Evolutionary conservation across 2,113 vertebrate species (phyloP), one percentile per base, ranked within the genome.

Genomic region (Vicugna pacos): DNA sequence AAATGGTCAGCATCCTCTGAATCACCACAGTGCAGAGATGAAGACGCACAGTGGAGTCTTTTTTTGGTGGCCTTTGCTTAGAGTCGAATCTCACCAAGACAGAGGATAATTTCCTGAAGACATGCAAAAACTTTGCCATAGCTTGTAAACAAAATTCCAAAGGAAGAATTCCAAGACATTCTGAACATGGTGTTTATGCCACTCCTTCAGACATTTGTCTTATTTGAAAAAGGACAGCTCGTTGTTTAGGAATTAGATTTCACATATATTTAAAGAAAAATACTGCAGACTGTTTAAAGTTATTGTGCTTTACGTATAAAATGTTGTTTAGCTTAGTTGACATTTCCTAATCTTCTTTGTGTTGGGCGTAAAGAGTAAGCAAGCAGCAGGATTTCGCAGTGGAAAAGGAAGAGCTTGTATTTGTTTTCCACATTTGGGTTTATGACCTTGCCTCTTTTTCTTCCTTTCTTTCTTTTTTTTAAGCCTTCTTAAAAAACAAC

Each of bases 141-240:
- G 15, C 17, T 42, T 85, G 48, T 42, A 54, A 60, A 89, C 89
- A 91, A 91, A 90, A 96, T 75, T 46, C 79, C 65, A 38, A 14
- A 93, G 24, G 20, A 56, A 72, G 72, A 76, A 32, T 86, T 48
- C 38, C 22, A 16, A 80, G 58, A 54, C 65, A 20, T 91, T 65
- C 70, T 48, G 72, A 93, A n/a, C 4, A 8, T 12, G 6, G 32
- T 12, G 8, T 94, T 89, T 28, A 65, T 83, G 14, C 28, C 64
- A 64, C 52, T 86, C 46, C 70, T 32, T 75, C 54, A 91, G 52
- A 85, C 0, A 70, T 38, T 84, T 86, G 81, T 80, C n/a, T 81
- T 38, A 20, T 84, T n/a, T 91, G 48, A 65, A 67, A 88, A 94
- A 95, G 20, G 16, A 72, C 65, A 77, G 82, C 46, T 89, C 52